Evolutionary conservation across 2,113 vertebrate genomes (phyloP), one percentile per base, ranked within the genome.

Genomic region (Corythoichthys haematopterus): DNA sequence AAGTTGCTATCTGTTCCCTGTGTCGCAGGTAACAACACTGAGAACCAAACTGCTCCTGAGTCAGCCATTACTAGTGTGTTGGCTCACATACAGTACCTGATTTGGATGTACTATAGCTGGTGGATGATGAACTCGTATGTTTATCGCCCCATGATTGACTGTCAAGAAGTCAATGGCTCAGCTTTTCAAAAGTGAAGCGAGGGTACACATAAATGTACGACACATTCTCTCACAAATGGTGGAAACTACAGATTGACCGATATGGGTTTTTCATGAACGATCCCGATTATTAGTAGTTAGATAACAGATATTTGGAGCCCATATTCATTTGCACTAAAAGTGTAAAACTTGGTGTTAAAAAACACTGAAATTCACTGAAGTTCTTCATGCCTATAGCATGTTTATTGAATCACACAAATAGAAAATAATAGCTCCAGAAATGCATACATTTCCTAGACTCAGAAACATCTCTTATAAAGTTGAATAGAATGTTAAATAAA

Each of bases 1-100:
- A 77, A 79, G 87, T 88, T 86, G 70, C 88, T n/a, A 51, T 77
- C 80, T 80, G 65, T 84, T 84, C 74, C 77, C 77, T 83, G 75
- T 67, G 74, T 84, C 72, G 79, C 72, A 72, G 71, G 70, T 72
- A 81, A 69, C 74, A 84, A 70, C 61, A 61, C 56, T n/a, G 68
- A 81, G 66, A 78, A 77, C 55, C 68, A 84, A 81, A 85, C 80
- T 79, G 84, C 83, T 71, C 72, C n/a, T 6, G 75, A 77, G 69
- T 74, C 72, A 65, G 12, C 55, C 75, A 59, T 65, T 63, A 12
- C 4, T 47, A 48, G 62, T 53, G 74, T n/a, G 53, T 60, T 28
- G 28, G 4, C 12, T 36, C 53, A 6, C 20, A 33, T 55, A 43
- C 40, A 43, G 6, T 8, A 1, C 20, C 20, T 55, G 55, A 57